Evolutionary conservation across 2,113 vertebrate species (phyloP).

Genomic region (Grammomys surdaster): DNA sequence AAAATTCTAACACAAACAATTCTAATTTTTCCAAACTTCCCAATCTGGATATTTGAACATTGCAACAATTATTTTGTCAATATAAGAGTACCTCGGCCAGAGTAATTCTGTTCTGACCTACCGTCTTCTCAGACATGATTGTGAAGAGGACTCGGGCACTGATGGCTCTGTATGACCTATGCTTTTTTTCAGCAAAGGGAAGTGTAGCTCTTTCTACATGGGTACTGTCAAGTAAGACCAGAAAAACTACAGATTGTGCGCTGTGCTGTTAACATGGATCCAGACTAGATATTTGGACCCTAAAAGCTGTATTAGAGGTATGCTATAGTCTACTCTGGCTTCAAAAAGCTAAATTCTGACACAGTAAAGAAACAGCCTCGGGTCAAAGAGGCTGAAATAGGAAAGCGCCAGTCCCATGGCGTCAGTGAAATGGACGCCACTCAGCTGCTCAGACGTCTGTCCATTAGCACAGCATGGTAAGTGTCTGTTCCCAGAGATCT

Average conservation of each 20-base stretch:
- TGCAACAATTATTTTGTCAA: slow-evolving; percentile 51
- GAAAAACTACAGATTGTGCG: slow-evolving; percentile 76
- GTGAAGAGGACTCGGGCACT: slow-evolving; percentile 48
- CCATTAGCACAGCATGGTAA: background rate
- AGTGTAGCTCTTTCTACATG: slow-evolving; percentile 43
- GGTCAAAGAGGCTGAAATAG: slow-evolving; percentile 31
- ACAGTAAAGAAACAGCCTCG: slow-evolving; percentile 47
- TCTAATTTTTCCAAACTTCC: slow-evolving; percentile 15
- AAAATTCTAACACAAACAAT: slow-evolving; percentile 29
- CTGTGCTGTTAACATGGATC: slow-evolving; percentile 60
- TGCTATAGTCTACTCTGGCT: background rate
- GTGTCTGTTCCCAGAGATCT: background rate
- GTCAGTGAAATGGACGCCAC: background rate
- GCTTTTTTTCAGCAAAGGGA: slow-evolving; percentile 54
- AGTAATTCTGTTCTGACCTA: slow-evolving; percentile 65
- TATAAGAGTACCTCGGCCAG: slow-evolving; percentile 64
- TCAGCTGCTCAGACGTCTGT: slow-evolving; percentile 19
- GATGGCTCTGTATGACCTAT: background rate
- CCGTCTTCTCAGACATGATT: slow-evolving; percentile 26
- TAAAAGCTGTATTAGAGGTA: slow-evolving; percentile 70
- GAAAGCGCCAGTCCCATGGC: background rate
- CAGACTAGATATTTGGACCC: slow-evolving; percentile 46
- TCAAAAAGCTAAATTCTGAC: slow-evolving; percentile 75
- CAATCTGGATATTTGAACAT: slow-evolving; percentile 68
- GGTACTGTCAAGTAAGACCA: slow-evolving; percentile 32